Conservation (phyloP, 2,888 invertebrate species). For the Thyatira batis region DNA sequence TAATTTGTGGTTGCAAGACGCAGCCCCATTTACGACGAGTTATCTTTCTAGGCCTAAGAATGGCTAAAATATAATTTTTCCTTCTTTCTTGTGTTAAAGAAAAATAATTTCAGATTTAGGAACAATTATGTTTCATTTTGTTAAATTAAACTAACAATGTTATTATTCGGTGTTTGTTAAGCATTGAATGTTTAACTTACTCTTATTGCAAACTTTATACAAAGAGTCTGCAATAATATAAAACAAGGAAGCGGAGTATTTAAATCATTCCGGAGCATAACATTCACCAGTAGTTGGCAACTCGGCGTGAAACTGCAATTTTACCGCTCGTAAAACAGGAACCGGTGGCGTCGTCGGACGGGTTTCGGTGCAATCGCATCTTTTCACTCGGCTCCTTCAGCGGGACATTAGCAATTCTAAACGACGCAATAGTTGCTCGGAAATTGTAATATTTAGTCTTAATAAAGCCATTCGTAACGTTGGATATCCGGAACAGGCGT, state of each 20-base stretch:
- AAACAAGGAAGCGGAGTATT: slow-evolving; percentile 47
- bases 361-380: slow-evolving; percentile 66
- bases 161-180: neutral
- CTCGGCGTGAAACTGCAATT: slow-evolving; percentile 68
- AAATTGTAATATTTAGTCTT: slow-evolving; percentile 79
- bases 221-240: neutral
- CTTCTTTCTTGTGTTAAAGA: slow-evolving; percentile 44
- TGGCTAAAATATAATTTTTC: slow-evolving; percentile 47
- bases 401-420: slow-evolving; percentile 74
- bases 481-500: slow-evolving; percentile 71
- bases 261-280: slow-evolving; percentile 58
- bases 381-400: slow-evolving; percentile 67
- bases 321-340: slow-evolving; percentile 70
- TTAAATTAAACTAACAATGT: neutral
- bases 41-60: slow-evolving; percentile 55
- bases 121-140: slow-evolving; percentile 20
- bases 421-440: slow-evolving; percentile 68
- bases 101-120: slow-evolving; percentile 33
- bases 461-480: slow-evolving; percentile 78
- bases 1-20: slow-evolving; percentile 78
- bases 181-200: no score
- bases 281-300: slow-evolving; percentile 53
- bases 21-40: slow-evolving; percentile 63
- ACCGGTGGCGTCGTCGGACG: slow-evolving; percentile 45
- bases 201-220: neutral